Percentiles rank a stretch among this genome's conserved stretches.
These are phyloP conservation scores for Bactericera cockerelli DNA, from an alignment of 1,140 invertebrate species.

Conservation along the genomic window DNA sequence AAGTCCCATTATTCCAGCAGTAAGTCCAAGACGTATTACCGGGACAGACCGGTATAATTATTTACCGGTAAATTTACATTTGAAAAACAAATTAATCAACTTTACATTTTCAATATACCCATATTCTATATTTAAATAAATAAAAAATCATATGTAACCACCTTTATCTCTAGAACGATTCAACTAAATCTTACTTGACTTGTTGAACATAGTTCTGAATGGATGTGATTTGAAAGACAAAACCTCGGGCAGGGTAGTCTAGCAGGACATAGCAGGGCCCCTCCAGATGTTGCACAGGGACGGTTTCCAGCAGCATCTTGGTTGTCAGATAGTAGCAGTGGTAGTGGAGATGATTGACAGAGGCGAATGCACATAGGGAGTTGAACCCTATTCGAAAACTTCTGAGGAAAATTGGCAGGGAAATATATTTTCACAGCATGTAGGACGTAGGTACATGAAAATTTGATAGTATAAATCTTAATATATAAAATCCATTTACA, in stretches of 20 bases:
- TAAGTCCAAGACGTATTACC: too few relatives aligned
- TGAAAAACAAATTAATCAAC: too few relatives aligned
- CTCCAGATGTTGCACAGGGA: conserved; percentile 32
- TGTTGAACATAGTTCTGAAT: conserved; percentile 27
- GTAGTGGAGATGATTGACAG: conserved; percentile 66
- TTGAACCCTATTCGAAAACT: conserved; percentile 52
- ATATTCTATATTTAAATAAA: too few relatives aligned
- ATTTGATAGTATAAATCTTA: neutral
- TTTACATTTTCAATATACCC: too few relatives aligned
- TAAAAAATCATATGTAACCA: too few relatives aligned
- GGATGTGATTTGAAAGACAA: conserved; percentile 40
- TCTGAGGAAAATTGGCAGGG: conserved; percentile 33
- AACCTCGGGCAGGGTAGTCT: conserved; percentile 41
- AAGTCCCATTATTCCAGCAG: too few relatives aligned
- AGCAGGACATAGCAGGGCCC: conserved; percentile 34
- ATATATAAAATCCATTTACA: too few relatives aligned
- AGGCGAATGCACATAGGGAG: conserved; percentile 57
- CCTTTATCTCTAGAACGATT: too few relatives aligned
- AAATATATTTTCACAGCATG: conserved; percentile 11
- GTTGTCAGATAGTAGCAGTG: conserved; percentile 52
- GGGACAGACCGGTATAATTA: too few relatives aligned
- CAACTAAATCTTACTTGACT: conserved; percentile 27
- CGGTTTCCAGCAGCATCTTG: conserved; percentile 43
- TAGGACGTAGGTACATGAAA: neutral
- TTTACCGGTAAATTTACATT: too few relatives aligned